phyloP scores from a whole-genome alignment of 2,797 vertebrate species.

The Myiothlypis chrysogaster region DNA sequence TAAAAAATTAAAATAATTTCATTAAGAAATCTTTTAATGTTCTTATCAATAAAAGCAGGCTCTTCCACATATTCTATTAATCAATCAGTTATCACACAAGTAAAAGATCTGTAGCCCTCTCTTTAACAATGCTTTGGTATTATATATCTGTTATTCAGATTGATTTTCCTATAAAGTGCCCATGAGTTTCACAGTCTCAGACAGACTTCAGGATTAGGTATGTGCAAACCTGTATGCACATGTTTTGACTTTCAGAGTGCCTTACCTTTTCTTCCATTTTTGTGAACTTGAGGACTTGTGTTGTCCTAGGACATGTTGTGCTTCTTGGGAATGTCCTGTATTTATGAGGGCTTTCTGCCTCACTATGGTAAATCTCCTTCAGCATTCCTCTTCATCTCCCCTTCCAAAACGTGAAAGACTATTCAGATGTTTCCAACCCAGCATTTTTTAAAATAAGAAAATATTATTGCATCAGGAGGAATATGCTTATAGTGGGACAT shows the following conservation, averaged over 20 bases:
- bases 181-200: neutral
- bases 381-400: neutral
- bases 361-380: neutral
- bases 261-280: neutral
- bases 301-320: neutral
- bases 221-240: neutral
- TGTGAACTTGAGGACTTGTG: neutral
- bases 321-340: neutral
- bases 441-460: conserved; percentile 16
- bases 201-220: neutral
- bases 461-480: conserved; percentile 34
- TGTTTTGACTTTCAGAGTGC: neutral
- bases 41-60: neutral
- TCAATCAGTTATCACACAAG: neutral
- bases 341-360: neutral
- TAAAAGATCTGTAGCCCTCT: neutral
- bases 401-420: neutral
- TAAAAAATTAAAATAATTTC: rapidly evolving
- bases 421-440: neutral
- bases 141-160: neutral
- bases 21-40: neutral
- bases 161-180: neutral
- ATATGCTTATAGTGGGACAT: neutral
- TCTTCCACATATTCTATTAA: neutral
- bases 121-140: neutral